phyloP scores from a whole-genome alignment of 2,113 vertebrate species.

The Gadus chalcogrammus region DNA sequence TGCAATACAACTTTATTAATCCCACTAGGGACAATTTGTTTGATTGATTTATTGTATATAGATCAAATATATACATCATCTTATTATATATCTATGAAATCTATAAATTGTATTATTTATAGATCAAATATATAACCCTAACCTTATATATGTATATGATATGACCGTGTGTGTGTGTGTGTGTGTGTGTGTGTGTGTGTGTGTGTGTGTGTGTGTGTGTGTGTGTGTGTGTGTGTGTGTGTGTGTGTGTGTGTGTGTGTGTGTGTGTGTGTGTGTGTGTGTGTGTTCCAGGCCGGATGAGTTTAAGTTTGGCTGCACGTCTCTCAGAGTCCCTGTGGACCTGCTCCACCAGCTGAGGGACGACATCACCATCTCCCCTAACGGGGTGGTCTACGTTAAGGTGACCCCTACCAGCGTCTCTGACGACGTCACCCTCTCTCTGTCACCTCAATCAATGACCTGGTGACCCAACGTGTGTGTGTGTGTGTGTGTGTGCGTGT shows the following conservation, averaged over 20 bases:
- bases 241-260: neutral
- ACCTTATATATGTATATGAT: too few species aligned
- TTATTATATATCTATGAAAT: too few species aligned
- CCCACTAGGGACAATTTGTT: too few species aligned
- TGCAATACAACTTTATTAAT: too few species aligned
- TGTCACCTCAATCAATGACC: too few species aligned
- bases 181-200: constrained; percentile 57
- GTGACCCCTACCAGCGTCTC: constrained; percentile 60
- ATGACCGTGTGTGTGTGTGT: constrained; percentile 29
- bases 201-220: constrained; percentile 60
- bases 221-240: constrained; percentile 26
- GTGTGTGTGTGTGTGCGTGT: neutral
- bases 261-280: constrained; percentile 15
- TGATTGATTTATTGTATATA: too few species aligned
- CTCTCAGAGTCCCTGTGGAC: constrained; percentile 88
- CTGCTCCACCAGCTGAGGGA: constrained; percentile 89
- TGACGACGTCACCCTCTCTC: too few species aligned
- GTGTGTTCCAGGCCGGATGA: constrained; percentile 82
- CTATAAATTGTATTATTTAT: too few species aligned
- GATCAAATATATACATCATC: too few species aligned
- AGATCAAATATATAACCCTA: too few species aligned
- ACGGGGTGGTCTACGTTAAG: constrained; percentile 94
- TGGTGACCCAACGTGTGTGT: too few species aligned
- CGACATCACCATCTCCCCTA: constrained; percentile 93
- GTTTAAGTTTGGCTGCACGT: constrained; percentile 94